Evolutionary conservation across 2,797 vertebrate genomes (phyloP).

Genomic region (Nyctibius grandis): DNA sequence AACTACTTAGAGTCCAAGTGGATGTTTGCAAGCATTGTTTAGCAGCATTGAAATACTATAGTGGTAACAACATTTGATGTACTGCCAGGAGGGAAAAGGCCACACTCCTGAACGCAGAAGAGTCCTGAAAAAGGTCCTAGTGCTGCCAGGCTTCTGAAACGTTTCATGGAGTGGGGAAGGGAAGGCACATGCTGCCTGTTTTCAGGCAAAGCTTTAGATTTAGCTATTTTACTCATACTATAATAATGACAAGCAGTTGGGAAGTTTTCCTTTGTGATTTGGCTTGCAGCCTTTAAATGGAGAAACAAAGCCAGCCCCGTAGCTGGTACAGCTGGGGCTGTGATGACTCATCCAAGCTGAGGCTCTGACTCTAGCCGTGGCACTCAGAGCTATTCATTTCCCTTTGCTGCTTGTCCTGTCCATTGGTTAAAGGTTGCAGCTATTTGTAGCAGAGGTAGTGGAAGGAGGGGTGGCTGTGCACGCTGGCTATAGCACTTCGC

Average conservation of each 20-base stretch:
- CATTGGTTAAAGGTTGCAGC: neutral
- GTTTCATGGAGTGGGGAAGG: neutral
- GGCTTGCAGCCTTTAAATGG: neutral
- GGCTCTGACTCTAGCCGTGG: neutral
- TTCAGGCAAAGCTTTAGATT: neutral
- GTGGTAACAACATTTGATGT: neutral
- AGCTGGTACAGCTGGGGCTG: constrained; percentile 1
- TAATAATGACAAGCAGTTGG: neutral
- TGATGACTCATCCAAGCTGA: neutral
- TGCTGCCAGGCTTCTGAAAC: neutral
- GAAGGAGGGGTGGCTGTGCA: neutral
- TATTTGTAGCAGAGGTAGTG: neutral
- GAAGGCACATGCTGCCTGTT: neutral
- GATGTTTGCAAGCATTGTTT: neutral
- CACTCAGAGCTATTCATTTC: constrained; percentile 6
- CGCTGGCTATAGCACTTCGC: neutral
- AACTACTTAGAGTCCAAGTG: neutral
- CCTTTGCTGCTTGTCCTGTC: neutral
- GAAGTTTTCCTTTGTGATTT: neutral
- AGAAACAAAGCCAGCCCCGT: neutral
- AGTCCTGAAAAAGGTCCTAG: neutral
- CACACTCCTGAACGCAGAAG: neutral
- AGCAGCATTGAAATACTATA: neutral
- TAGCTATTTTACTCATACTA: accelerated
- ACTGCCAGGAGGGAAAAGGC: neutral